Base-by-base conservation (phyloP, 2,888 invertebrate species). In the Acleris emargana region DNA sequence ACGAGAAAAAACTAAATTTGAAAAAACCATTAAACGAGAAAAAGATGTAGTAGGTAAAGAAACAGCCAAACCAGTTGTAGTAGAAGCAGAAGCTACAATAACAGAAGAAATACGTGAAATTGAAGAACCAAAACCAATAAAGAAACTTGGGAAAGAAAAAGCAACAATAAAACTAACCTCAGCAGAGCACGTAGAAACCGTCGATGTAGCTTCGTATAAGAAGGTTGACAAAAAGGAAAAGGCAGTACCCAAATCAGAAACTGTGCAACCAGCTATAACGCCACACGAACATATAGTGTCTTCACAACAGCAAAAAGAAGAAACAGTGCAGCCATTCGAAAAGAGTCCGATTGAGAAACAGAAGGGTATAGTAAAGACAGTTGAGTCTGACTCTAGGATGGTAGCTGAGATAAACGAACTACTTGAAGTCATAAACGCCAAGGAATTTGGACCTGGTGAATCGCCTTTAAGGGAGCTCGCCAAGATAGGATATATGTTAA, bases 361-460 rank as follows among this genome's bases (percentile, higher is more conserved):
- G 62, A 92, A 93, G 73, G 94, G 92, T 59, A 90, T 94, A 52
- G 84, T 93, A 32, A 90, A 87, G 72, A 88, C 86, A 75, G 93
- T 94, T 68, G 94, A 94, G 74, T 87, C 93, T 25, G 93, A 94
- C 76, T 86, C 90, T 45, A 84, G 84, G 52, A 94, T 94, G 79
- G 95, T 95, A 16, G 94, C 95, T 64, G 96, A 97, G 88, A 95
- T 97, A 17, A 95, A 96, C 69, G 95, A 96, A 80, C 90, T 96
- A 32, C 91, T 97, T 71, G 95, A 96, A 73, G 93, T 95, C 13
- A 93, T 97, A 20, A 95, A 95, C 73, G 96, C 95, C 1, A 95
- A 95, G 77, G 96, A 97, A 74, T 97, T 97, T 80, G 97, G 96
- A 1, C 94, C 96, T 6, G 97, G 97, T 11, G 96, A 97, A 87